Conservation (phyloP, 2,797 vertebrate species). For the Paedocypris micromegethes region DNA sequence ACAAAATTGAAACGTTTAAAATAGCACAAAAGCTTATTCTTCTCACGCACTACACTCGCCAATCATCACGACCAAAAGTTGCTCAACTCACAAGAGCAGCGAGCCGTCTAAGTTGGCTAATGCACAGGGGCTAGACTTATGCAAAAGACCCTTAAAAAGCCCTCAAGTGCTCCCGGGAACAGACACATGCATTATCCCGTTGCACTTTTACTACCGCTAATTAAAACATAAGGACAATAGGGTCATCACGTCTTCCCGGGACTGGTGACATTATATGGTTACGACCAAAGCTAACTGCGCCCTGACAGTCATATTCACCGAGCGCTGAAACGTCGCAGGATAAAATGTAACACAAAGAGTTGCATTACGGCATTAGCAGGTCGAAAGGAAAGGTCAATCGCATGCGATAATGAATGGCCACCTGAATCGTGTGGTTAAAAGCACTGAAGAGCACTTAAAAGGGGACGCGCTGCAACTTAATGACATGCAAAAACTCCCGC, state of each 20-base stretch:
- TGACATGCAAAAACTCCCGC: slow-evolving; percentile 52
- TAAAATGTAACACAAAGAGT: background rate
- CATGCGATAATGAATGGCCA: slow-evolving; percentile 64
- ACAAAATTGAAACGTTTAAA: too few species aligned
- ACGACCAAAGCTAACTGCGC: background rate
- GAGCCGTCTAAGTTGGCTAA: slow-evolving; percentile 20
- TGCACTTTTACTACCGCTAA: slow-evolving; percentile 35
- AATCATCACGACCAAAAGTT: too few species aligned
- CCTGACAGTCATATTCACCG: slow-evolving; percentile 1
- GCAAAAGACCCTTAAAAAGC: slow-evolving; percentile 33
- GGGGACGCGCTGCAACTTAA: slow-evolving; percentile 56
- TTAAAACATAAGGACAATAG: slow-evolving; percentile 36
- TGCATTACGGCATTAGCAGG: background rate
- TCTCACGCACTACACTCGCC: too few species aligned
- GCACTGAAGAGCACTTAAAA: slow-evolving; percentile 44
- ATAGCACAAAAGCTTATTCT: too few species aligned
- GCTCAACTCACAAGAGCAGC: too few species aligned
- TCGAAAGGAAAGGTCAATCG: slow-evolving; percentile 47
- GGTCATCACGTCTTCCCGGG: slow-evolving; percentile 12
- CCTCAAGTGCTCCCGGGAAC: slow-evolving; percentile 22
- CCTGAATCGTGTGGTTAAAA: slow-evolving; percentile 60
- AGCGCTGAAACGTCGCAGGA: background rate
- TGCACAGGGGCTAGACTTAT: slow-evolving; percentile 29
- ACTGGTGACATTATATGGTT: background rate
- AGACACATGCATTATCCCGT: slow-evolving; percentile 29